These are phyloP conservation scores for Hippocampus abdominalis DNA, from an alignment of 2,113 vertebrate genomes.

Conservation along the genomic window DNA sequence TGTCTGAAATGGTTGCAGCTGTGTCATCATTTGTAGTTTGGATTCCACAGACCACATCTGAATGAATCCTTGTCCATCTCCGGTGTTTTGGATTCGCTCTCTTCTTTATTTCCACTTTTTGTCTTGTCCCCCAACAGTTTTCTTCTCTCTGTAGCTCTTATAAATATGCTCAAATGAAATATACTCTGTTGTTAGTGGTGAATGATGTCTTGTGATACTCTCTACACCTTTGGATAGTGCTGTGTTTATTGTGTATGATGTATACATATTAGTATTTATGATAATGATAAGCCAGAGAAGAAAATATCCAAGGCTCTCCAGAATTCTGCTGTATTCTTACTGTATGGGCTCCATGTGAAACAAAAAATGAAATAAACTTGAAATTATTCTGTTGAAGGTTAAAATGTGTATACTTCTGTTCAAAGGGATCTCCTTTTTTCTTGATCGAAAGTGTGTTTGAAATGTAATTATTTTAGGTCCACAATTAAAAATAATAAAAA, in stretches of 20 bases:
- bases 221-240: slow-evolving; percentile 74
- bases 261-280: slow-evolving; percentile 77
- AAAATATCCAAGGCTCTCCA: slow-evolving; percentile 61
- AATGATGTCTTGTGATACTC: slow-evolving; percentile 76
- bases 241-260: slow-evolving; percentile 76
- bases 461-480: too few relatives aligned
- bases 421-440: neutral
- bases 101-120: slow-evolving; percentile 6
- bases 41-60: slow-evolving; percentile 34
- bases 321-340: slow-evolving; percentile 73
- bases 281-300: slow-evolving; percentile 65
- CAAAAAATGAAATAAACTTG: slow-evolving; percentile 74
- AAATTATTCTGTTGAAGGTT: slow-evolving; percentile 74
- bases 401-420: slow-evolving; percentile 49
- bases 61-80: slow-evolving; percentile 28
- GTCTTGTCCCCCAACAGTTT: slow-evolving; percentile 27
- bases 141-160: slow-evolving; percentile 68
- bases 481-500: neutral
- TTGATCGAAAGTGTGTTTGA: neutral
- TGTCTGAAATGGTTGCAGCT: slow-evolving; percentile 37
- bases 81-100: slow-evolving; percentile 30
- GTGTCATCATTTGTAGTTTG: slow-evolving; percentile 39
- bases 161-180: slow-evolving; percentile 74
- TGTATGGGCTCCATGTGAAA: slow-evolving; percentile 74
- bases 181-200: slow-evolving; percentile 76